These are phyloP conservation scores for Chiropotes sagulatus DNA, from an alignment of 2,797 vertebrate genomes.

Conservation along the genomic window DNA sequence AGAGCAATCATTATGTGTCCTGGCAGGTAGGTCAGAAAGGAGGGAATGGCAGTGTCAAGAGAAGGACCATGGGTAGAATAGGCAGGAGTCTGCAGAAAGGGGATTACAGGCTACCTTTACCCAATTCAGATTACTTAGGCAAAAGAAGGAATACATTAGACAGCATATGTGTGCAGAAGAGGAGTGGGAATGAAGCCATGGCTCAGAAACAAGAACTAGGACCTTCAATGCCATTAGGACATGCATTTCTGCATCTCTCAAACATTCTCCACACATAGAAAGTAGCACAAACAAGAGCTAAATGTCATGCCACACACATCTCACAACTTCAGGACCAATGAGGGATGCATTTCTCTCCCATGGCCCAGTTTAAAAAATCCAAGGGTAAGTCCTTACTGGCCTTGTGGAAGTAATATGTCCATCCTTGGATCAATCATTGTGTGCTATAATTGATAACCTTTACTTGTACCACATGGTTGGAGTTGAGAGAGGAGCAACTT, in stretches of 20 bases:
- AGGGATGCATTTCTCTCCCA: not conserved
- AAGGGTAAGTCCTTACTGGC: not conserved
- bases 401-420: not conserved
- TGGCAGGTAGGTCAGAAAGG: not conserved
- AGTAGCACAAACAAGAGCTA: no score
- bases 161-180: not conserved
- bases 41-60: not conserved
- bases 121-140: not conserved
- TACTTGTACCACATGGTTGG: not conserved
- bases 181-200: not conserved
- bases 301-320: no score
- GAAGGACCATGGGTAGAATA: not conserved
- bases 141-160: not conserved
- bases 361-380: not conserved
- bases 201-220: not conserved
- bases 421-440: not conserved
- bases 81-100: not conserved
- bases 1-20: not conserved
- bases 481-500: not conserved
- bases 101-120: not conserved
- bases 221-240: not conserved
- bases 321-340: not conserved
- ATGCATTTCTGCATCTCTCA: not conserved
- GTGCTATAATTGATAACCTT: not conserved
- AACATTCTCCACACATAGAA: not conserved